These are phyloP conservation scores for Lycocorax pyrrhopterus DNA, from an alignment of 2,113 vertebrate genomes.

Conservation along the genomic window DNA sequence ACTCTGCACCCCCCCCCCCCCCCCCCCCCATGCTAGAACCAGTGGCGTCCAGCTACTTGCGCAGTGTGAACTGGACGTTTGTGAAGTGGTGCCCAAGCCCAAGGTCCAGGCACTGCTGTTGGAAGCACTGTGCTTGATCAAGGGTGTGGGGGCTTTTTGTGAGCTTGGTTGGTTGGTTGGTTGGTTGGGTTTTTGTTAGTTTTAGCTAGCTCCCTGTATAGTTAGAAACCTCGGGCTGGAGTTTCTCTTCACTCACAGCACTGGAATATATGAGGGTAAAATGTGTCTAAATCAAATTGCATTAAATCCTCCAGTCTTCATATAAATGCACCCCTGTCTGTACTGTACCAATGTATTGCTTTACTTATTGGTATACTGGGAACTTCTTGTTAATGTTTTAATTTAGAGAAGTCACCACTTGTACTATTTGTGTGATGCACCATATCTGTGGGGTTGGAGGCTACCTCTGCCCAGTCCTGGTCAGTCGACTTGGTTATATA, in stretches of 20 bases:
- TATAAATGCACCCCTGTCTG: accelerated
- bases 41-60: not conserved
- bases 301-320: not conserved
- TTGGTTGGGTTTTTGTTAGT: not conserved
- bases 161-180: not conserved
- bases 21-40: not conserved
- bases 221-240: not conserved
- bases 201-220: not conserved
- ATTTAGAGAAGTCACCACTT: not conserved
- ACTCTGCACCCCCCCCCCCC: not conserved
- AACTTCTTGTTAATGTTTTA: not conserved
- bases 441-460: not conserved
- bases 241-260: not conserved
- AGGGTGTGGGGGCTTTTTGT: too few species aligned
- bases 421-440: not conserved
- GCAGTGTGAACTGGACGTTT: not conserved
- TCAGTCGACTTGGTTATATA: not conserved
- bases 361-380: not conserved
- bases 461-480: not conserved
- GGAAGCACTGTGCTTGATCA: not conserved
- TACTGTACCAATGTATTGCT: not conserved
- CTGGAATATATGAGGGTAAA: not conserved
- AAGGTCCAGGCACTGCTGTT: not conserved
- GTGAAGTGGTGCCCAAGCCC: not conserved
- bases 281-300: not conserved